Evolutionary conservation across 35 echinoderm and acorn worm genomes (phyloP), one percentile per base, ranked within the genome.

Genomic region (Chiridota heheva): DNA sequence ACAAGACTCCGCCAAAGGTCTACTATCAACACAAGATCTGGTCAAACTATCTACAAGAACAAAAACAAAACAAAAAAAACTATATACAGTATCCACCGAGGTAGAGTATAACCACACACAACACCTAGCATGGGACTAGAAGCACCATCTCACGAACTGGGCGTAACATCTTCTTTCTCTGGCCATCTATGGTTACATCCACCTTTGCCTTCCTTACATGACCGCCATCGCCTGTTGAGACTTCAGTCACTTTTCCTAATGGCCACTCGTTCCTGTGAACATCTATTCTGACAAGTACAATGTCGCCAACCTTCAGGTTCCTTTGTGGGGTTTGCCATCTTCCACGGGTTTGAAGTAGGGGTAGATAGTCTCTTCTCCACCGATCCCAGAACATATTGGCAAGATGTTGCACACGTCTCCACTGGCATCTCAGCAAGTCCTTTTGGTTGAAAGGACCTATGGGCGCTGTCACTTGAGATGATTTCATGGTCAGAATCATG

Each of bases 331-430:
- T 44, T 8, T 72, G 35, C 68, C 68, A 72, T 37, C 45, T 72
- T 44, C 22, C 28, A 42, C 68, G 68, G 7, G 3, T 42, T 72
- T 39, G 35, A 5, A 72, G 26, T 7, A 44, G 13, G 27, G 68
- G 35, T 26, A 72, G 38, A 72, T 72, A 72, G 1, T 72, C 36
- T 17, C 26, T 72, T 7, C 68, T 28, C 68, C 68, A 72, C 41
- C 39, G 40, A 1, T 22, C 31, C 68, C 68, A 72, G 26, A 72
- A 72, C 68, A 42, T 39, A 42, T 72, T 72, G 4, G 68, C 35
- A 16, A 72, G 13, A 43, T 72, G 41, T 72, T 72, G 68, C 38
- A 72, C 68, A 22, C 41, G 68, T 22, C 36, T 41, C 68, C 68
- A 72, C 35, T 44, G 35, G 35, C 37, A 42, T 41, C 36, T 25